Base-by-base conservation (phyloP, 2,888 invertebrate genomes). In the Hemithea aestivaria region DNA sequence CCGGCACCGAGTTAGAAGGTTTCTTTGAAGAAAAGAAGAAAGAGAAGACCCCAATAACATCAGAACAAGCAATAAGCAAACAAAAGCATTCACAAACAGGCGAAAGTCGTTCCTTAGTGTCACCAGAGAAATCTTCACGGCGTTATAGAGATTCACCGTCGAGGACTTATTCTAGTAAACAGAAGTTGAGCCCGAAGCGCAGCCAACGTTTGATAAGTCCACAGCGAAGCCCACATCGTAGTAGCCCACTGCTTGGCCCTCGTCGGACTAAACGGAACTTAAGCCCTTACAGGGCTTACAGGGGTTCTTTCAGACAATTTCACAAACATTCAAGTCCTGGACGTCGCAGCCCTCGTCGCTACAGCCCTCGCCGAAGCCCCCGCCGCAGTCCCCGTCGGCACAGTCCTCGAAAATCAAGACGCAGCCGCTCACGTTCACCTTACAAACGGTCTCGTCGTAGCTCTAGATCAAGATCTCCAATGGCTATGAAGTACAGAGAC, bases 1-100 rank as follows among this genome's bases (percentile, higher is more conserved):
- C 87, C 12, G 87, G 87, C 6, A 87, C 87, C 1, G 87, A 87
- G 48, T 65, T 87, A 0, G 87, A 87, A 28, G 84, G 82, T 35
- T 83, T 70, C 48, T 80, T 57, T 44, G 67, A 70, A 9, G 66
- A 62, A 21, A 54, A 55, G 20, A 54, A 40, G 20, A 68, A 58
- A 25, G 58, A 46, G 32, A 22, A 47, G 9, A 32, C 28, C 4
- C 31, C 43, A 20, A 6, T 12, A n/a, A n/a, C n/a, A n/a, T n/a
- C n/a, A n/a, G n/a, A n/a, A n/a, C n/a, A n/a, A n/a, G n/a, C n/a
- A n/a, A n/a, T n/a, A n/a, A n/a, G n/a, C n/a, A n/a, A n/a, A 4
- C 16, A 16, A 5, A 16, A 16, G 16, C 45, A 41, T n/a, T 44
- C 48, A 0, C 35, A 42, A 1, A 42, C 45, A 1, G 44, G 47